Conservation (phyloP, 2,888 invertebrate genomes). For the Eupithecia tripunctaria region DNA sequence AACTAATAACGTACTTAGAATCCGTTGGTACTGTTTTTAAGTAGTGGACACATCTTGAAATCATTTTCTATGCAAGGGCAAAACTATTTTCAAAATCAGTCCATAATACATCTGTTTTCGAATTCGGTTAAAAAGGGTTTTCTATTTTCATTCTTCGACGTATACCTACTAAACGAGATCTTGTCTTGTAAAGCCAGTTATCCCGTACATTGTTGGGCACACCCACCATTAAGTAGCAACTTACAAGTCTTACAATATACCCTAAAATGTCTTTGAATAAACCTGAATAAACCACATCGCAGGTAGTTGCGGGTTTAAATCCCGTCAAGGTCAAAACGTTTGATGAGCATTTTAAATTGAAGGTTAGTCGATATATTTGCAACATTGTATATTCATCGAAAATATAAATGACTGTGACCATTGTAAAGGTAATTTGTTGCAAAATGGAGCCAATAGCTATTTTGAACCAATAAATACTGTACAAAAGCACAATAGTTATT, state of each 20-base stretch:
- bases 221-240: neutral
- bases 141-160: too few species aligned
- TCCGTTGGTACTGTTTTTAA: too few species aligned
- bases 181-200: neutral
- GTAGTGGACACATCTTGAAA: too few species aligned
- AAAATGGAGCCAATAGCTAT: neutral
- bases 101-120: too few species aligned
- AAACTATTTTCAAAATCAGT: too few species aligned
- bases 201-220: neutral
- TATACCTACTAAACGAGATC: too few species aligned
- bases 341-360: conserved; percentile 9
- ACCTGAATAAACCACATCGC: neutral
- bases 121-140: too few species aligned
- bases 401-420: conserved; percentile 5
- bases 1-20: too few species aligned
- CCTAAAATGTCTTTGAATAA: too few species aligned
- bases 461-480: neutral
- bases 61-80: too few species aligned
- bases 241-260: too few species aligned
- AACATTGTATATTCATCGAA: neutral
- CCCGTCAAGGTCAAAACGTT: conserved; percentile 6
- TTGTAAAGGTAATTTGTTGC: neutral
- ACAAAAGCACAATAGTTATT: neutral
- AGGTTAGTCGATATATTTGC: conserved; percentile 2
- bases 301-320: conserved; percentile 7